Percentiles rank a stretch among this genome's conserved stretches.
phyloP scores from a whole-genome alignment of 2,113 vertebrate species.

The Coptodon bakossiorum region DNA sequence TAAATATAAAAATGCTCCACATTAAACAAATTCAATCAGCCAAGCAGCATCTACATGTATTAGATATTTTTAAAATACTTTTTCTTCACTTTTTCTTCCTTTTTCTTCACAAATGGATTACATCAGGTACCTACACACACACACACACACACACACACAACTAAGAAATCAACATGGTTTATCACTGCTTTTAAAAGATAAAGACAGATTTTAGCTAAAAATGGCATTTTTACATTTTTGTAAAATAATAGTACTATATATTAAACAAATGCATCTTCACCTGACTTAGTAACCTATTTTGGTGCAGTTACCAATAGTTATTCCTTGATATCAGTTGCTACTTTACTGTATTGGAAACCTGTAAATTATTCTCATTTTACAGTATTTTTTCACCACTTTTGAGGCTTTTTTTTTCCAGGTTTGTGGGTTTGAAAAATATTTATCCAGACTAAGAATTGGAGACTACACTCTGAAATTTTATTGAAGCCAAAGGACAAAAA shows the following conservation, averaged over 20 bases:
- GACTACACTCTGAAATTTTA: background rate
- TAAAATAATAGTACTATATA: background rate
- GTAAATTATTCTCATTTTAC: background rate
- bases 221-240: background rate
- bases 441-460: background rate
- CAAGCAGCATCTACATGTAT: fast-evolving
- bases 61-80: background rate
- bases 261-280: background rate
- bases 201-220: background rate
- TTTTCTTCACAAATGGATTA: background rate
- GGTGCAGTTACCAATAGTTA: background rate
- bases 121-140: background rate
- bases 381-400: background rate
- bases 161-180: background rate
- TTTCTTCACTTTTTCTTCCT: background rate
- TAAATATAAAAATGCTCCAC: background rate
- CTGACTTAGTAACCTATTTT: background rate
- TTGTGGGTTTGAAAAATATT: fast-evolving
- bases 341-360: background rate
- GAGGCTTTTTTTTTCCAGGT: fast-evolving
- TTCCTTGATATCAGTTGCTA: background rate
- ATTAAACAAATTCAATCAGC: fast-evolving
- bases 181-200: background rate
- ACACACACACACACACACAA: background rate
- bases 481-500: background rate